These are phyloP conservation scores for Tragopan temminckii DNA, from an alignment of 2,797 vertebrate genomes.

Conservation along the genomic window DNA sequence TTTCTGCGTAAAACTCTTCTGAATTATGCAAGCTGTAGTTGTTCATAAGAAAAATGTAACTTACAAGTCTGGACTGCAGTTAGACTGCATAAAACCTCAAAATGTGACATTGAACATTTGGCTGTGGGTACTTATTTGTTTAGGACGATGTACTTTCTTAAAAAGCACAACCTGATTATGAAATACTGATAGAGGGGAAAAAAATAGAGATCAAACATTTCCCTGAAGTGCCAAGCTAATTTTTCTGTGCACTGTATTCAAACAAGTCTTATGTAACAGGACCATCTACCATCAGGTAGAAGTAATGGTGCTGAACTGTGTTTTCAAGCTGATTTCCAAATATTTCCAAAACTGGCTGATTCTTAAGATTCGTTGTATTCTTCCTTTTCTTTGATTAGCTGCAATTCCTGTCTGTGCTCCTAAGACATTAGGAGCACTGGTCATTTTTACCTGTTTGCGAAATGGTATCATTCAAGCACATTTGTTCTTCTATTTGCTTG, in stretches of 20 bases:
- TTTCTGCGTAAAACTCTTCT: constrained; percentile 62
- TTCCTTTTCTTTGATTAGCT: not conserved
- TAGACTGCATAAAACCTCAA: not conserved
- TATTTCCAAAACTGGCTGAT: not conserved
- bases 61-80: constrained; percentile 17
- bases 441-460: not conserved
- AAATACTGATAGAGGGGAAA: not conserved
- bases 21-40: constrained; percentile 63
- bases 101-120: not conserved
- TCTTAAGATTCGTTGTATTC: not conserved
- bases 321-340: not conserved
- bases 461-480: not conserved
- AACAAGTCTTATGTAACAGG: not conserved
- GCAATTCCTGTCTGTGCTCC: not conserved
- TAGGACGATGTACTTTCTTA: not conserved
- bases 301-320: not conserved
- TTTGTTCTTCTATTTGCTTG: not conserved
- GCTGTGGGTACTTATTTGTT: not conserved
- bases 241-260: not conserved
- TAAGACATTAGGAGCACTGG: not conserved
- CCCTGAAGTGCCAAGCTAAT: not conserved
- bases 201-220: not conserved
- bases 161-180: not conserved
- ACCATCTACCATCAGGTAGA: not conserved
- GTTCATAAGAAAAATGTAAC: constrained; percentile 8